phyloP scores from a whole-genome alignment of 2,888 invertebrate genomes.

The Agonopterix subpropinquella region DNA sequence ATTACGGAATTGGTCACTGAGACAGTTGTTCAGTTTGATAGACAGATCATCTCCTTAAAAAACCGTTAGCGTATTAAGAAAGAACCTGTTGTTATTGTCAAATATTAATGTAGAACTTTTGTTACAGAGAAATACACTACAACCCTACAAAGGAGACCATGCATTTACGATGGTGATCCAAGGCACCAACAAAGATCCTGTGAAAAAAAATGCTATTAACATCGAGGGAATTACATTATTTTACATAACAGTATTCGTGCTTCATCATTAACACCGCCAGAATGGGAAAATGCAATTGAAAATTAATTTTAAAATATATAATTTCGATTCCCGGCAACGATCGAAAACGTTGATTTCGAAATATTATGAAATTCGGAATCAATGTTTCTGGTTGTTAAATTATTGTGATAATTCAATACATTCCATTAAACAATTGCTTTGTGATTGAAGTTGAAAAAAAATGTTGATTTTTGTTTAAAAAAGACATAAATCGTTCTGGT shows the following conservation, averaged over 20 bases:
- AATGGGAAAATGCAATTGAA: slow-evolving; percentile 59
- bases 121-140: slow-evolving; percentile 69
- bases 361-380: too few relatives aligned
- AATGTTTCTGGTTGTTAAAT: not conserved
- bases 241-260: slow-evolving; percentile 71
- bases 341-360: too few relatives aligned
- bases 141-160: slow-evolving; percentile 62
- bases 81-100: not conserved
- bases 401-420: slow-evolving; percentile 7
- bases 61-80: too few relatives aligned
- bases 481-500: slow-evolving; percentile 52
- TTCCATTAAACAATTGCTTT: not conserved
- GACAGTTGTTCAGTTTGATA: too few relatives aligned
- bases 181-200: slow-evolving; percentile 21
- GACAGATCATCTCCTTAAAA: too few relatives aligned
- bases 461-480: not conserved
- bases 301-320: not conserved
- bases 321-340: not conserved
- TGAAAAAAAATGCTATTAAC: slow-evolving; percentile 20
- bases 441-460: not conserved
- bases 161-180: slow-evolving; percentile 56
- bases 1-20: too few relatives aligned
- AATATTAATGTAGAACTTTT: slow-evolving; percentile 21
- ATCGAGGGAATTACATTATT: slow-evolving; percentile 28
- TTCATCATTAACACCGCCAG: slow-evolving; percentile 64